Base-by-base conservation (phyloP, 2,113 vertebrate genomes). In the Indri indri region DNA sequence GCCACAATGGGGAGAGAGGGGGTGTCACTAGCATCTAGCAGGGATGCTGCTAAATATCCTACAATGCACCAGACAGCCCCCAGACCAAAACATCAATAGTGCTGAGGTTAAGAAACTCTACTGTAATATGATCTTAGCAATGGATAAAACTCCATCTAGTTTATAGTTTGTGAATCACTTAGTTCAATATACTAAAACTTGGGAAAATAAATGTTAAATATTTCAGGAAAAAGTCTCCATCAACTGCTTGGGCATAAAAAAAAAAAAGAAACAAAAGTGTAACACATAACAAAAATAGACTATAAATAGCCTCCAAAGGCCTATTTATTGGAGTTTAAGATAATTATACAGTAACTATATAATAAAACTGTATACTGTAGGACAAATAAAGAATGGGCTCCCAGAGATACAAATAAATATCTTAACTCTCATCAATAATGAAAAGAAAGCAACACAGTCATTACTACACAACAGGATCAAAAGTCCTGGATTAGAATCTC, bases 151-250 rank as follows among this genome's bases (percentile, higher is more conserved):
- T 30, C 40, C 63, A 82, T 40, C 42, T 45, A 42, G 22, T 70
- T 37, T 54, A 91, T 1, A 74, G 23, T n/a, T 27, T 54, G 5
- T 57, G 40, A 92, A 65, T 66, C 54, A 71, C 18, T 76, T 54
- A 37, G n/a, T 37, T 83, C 23, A 34, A 54, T 25, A 40, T 34
- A 80, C 16, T 76, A 93, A 91, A 47, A 59, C 74, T 59, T 73
- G 27, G 34, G 50, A 84, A 95, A 94, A 88, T n/a, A 91, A 95
- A 63, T 16, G 42, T 80, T 57, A 93, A 81, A 13, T n/a, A 52
- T 42, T 59, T 14, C 45, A 65, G 32, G 25, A n/a, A 77, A 71
- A 25, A 23, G 14, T 42, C 20, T 81, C 42, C 30, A 63, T 45
- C 71, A 90, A 54, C 8, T 54, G 5, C 11, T 47, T 59, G 57